Conservation (phyloP, 2,113 vertebrate genomes). For the Phocoena phocoena region DNA sequence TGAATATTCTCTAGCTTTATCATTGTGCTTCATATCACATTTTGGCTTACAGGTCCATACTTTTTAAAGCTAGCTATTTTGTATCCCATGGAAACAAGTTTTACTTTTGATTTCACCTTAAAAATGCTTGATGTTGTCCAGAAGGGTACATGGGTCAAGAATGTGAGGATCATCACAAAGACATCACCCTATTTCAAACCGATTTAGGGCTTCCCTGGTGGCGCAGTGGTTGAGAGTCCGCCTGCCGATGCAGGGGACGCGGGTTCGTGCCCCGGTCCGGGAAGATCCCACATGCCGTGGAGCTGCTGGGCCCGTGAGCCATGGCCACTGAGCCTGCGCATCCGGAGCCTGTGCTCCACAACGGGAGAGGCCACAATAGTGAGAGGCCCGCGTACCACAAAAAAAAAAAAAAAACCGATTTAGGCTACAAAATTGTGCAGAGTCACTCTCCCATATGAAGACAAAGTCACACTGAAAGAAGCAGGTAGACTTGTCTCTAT, state of each 20-base stretch:
- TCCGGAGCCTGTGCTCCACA: too few relatives aligned
- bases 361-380: too few relatives aligned
- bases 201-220: too few relatives aligned
- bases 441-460: neutral
- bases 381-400: too few relatives aligned
- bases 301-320: too few relatives aligned
- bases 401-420: neutral
- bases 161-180: neutral
- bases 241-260: too few relatives aligned
- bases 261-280: too few relatives aligned
- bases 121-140: constrained; percentile 1
- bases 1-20: neutral
- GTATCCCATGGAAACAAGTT: neutral
- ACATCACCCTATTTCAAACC: neutral
- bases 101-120: neutral
- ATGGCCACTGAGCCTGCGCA: too few relatives aligned
- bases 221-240: too few relatives aligned
- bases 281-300: too few relatives aligned
- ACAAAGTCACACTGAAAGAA: neutral
- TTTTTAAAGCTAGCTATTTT: neutral
- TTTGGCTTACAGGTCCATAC: neutral
- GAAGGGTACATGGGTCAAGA: neutral
- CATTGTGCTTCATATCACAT: neutral
- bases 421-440: neutral
- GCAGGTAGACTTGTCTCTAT: neutral